These are phyloP conservation scores for Leucophenga varia DNA, from an alignment of 1,140 invertebrate species.

Conservation along the genomic window DNA sequence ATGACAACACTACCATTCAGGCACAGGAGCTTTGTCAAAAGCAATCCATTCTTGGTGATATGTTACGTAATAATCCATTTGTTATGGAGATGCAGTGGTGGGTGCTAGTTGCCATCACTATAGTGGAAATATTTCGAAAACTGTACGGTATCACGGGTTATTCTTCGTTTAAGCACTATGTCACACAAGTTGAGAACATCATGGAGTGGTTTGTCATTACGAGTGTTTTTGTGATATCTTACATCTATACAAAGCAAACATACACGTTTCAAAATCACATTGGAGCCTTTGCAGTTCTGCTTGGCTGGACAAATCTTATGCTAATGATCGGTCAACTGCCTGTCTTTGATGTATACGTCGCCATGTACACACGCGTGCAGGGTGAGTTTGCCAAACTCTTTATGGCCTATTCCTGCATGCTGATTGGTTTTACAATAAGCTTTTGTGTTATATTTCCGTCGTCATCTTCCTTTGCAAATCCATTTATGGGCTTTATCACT, in stretches of 20 bases:
- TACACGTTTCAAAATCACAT: constrained; percentile 72
- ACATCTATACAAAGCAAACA: constrained; percentile 68
- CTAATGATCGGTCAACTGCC: constrained; percentile 79
- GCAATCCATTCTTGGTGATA: constrained; percentile 67
- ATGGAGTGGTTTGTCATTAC: constrained; percentile 77
- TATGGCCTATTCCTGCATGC: constrained; percentile 73
- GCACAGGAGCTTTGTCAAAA: constrained; percentile 68
- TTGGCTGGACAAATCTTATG: constrained; percentile 82
- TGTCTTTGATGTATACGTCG: constrained; percentile 77
- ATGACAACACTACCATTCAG: constrained; percentile 63
- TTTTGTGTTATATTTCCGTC: constrained; percentile 79
- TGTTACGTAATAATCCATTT: constrained; percentile 66
- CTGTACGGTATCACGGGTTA: constrained; percentile 71
- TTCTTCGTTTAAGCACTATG: constrained; percentile 69
- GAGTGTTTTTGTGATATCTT: constrained; percentile 74
- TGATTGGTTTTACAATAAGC: constrained; percentile 78
- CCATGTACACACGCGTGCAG: constrained; percentile 79
- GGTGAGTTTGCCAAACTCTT: constrained; percentile 77
- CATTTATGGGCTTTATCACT: constrained; percentile 72
- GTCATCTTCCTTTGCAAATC: constrained; percentile 71
- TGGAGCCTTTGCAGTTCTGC: constrained; percentile 70
- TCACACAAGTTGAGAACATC: constrained; percentile 74
- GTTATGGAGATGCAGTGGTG: constrained; percentile 73
- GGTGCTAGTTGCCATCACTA: constrained; percentile 66
- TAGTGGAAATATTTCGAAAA: constrained; percentile 71